A percentile compares a stretch with the other conserved stretches of the same genome.
Conservation (phyloP, 2,888 invertebrate species). For the Tineola bisselliella region DNA sequence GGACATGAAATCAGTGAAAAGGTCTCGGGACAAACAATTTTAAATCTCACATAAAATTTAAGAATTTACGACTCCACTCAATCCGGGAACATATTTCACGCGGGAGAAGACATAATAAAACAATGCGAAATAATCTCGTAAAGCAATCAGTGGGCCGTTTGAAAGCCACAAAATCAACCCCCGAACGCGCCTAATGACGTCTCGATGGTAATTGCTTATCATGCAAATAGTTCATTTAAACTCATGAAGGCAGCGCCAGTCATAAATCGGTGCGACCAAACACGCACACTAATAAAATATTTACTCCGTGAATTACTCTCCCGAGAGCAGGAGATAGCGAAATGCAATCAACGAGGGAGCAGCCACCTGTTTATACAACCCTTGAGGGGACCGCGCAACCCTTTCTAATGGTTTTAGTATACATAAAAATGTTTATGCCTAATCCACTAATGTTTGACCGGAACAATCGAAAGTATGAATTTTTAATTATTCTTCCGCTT, state of each 20-base stretch:
- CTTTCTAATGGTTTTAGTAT: slow-evolving; percentile 18
- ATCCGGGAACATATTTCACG: slow-evolving; percentile 15
- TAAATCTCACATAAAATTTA: slow-evolving; percentile 10
- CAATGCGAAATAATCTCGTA: slow-evolving; percentile 16
- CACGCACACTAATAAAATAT: slow-evolving; percentile 35
- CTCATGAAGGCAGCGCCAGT: slow-evolving; percentile 1
- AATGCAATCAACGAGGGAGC: slow-evolving; percentile 20
- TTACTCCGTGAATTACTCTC: slow-evolving; percentile 36
- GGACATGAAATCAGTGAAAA: not conserved
- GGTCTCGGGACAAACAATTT: slow-evolving; percentile 1
- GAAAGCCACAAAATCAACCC: slow-evolving; percentile 17
- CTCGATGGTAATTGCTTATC: slow-evolving; percentile 17
- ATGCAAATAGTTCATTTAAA: slow-evolving; percentile 20
- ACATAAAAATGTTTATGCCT: slow-evolving; percentile 13
- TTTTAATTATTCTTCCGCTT: slow-evolving; percentile 14
- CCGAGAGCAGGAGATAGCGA: slow-evolving; percentile 24
- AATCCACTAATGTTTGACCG: slow-evolving; percentile 24
- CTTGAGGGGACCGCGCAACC: slow-evolving; percentile 10
- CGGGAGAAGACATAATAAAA: slow-evolving; percentile 15
- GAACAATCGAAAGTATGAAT: slow-evolving; percentile 18
- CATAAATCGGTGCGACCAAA: slow-evolving; percentile 16
- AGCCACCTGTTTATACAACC: slow-evolving; percentile 24
- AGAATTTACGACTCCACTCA: slow-evolving; percentile 5
- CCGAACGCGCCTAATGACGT: slow-evolving; percentile 15
- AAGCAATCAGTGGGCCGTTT: slow-evolving; percentile 16